Conservation (phyloP, 1,140 invertebrate genomes). For the Neodiprion virginianus region DNA sequence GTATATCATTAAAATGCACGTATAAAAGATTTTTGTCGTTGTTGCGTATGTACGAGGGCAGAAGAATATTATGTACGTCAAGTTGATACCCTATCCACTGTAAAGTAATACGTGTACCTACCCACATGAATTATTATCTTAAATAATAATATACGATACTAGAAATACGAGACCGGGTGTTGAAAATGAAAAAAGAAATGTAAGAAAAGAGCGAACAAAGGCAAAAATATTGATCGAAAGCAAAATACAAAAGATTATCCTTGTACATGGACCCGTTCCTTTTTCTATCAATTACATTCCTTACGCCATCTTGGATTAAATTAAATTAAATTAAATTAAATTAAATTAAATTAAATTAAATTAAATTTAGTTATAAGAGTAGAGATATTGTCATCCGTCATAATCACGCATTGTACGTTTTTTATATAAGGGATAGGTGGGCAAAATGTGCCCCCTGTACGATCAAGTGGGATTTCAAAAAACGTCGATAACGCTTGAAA, state of each 20-base stretch:
- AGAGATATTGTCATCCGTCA: neutral
- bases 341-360: neutral
- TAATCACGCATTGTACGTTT: too few relatives aligned
- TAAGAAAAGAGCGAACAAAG: conserved; percentile 4
- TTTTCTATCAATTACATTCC: neutral
- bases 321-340: neutral
- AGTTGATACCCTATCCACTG: neutral
- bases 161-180: conserved; percentile 2
- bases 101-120: neutral
- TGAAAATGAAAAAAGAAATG: neutral
- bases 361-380: neutral
- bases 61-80: too few relatives aligned
- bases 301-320: neutral
- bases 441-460: too few relatives aligned
- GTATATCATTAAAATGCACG: too few relatives aligned
- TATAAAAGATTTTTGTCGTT: too few relatives aligned
- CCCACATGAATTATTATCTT: neutral
- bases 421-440: too few relatives aligned
- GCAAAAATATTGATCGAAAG: neutral
- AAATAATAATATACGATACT: conserved; percentile 9
- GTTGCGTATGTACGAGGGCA: too few relatives aligned
- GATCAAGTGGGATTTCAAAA: too few relatives aligned
- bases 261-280: conserved; percentile 27
- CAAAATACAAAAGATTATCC: conserved; percentile 6
- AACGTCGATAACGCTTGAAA: too few relatives aligned